These are phyloP conservation scores for Glomeris maerens DNA, from an alignment of 1,140 invertebrate species.

Conservation along the genomic window DNA sequence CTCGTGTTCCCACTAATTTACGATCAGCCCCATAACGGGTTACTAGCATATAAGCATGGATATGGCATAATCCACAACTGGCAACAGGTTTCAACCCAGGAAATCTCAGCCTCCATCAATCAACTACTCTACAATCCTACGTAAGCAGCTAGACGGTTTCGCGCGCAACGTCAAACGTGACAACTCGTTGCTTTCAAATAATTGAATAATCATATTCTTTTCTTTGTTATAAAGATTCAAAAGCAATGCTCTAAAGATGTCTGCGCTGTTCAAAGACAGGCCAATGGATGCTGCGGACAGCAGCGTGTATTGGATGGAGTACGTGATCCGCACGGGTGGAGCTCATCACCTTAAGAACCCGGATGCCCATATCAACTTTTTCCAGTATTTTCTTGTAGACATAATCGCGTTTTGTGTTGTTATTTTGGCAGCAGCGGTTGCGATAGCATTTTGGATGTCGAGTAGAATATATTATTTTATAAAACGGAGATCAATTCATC, in stretches of 20 bases:
- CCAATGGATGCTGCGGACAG: slow-evolving; percentile 42
- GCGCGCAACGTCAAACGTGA: background rate
- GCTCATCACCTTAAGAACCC: slow-evolving; percentile 36
- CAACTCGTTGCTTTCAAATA: too few relatives aligned
- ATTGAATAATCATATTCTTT: background rate
- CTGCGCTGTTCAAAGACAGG: slow-evolving; percentile 45
- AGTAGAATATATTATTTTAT: too few relatives aligned
- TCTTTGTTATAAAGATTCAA: slow-evolving; percentile 28
- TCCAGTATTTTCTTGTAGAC: slow-evolving; percentile 38
- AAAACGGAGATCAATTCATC: too few relatives aligned
- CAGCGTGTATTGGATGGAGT: slow-evolving; percentile 53
- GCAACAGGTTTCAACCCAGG: background rate
- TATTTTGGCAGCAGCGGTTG: background rate
- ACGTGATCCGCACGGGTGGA: slow-evolving; percentile 45
- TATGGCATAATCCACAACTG: background rate
- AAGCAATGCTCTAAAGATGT: slow-evolving; percentile 33
- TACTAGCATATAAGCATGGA: background rate
- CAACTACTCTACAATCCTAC: too few relatives aligned
- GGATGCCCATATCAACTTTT: slow-evolving; percentile 33
- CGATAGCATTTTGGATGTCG: too few relatives aligned
- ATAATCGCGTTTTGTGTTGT: slow-evolving; percentile 22
- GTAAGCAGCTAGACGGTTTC: too few relatives aligned
- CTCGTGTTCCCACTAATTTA: background rate
- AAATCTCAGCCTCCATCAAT: too few relatives aligned
- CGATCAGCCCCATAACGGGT: background rate